Evolutionary conservation across 2,797 vertebrate species (phyloP).

Genomic region (Sternotherus odoratus): DNA sequence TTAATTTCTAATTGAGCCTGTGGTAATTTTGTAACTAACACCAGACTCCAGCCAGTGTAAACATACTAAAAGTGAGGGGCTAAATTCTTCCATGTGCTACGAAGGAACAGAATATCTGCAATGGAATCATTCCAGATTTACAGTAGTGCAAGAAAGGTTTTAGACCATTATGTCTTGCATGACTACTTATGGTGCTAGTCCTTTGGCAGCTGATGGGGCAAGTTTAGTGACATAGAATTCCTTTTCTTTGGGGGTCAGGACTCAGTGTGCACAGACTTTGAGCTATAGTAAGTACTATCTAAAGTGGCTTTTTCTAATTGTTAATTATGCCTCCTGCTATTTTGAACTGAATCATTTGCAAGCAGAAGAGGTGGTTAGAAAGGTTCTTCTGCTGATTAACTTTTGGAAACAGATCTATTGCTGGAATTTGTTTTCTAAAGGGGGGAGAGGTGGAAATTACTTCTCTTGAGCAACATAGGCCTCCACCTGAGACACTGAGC

Average conservation of each 20-base stretch:
- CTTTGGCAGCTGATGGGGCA: not conserved
- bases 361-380: not conserved
- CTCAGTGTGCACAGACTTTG: not conserved
- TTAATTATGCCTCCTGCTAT: not conserved
- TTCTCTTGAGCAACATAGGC: not conserved
- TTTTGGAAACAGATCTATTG: not conserved
- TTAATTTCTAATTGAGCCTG: not conserved
- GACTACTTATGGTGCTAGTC: not conserved
- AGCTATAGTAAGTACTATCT: not conserved
- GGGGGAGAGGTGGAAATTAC: not conserved
- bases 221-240: not conserved
- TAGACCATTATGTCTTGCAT: not conserved
- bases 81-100: not conserved
- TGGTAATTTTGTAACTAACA: not conserved
- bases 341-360: not conserved
- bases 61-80: not conserved
- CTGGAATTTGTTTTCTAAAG: not conserved
- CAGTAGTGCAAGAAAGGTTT: not conserved
- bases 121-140: accelerated
- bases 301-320: not conserved
- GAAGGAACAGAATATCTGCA: not conserved
- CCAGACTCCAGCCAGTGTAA: not conserved
- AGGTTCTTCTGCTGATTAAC: not conserved
- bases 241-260: not conserved
- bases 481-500: not conserved